phyloP scores from a whole-genome alignment of 2,113 vertebrate species.

The Xiphophorus couchianus region DNA sequence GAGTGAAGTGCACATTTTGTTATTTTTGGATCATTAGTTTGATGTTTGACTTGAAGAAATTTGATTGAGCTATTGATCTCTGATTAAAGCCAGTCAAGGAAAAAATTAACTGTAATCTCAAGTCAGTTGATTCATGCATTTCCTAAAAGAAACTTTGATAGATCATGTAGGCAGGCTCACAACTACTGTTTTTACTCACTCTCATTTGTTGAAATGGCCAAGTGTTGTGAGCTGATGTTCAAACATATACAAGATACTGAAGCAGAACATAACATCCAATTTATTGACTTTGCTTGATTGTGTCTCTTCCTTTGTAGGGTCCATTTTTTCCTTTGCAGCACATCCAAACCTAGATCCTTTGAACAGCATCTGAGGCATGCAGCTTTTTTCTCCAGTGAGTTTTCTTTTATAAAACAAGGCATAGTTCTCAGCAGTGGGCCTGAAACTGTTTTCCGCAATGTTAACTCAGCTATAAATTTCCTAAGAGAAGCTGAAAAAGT shows the following conservation, averaged over 20 bases:
- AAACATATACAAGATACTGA: background rate
- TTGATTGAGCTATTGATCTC: no score
- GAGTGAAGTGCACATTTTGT: no score
- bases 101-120: no score
- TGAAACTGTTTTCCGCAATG: slow-evolving; percentile 32
- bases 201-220: slow-evolving; percentile 13
- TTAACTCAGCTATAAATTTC: slow-evolving; percentile 46
- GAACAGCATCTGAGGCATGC: slow-evolving; percentile 8
- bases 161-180: no score
- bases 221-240: slow-evolving; percentile 27
- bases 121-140: no score
- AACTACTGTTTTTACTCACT: background rate
- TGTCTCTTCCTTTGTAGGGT: background rate
- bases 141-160: no score
- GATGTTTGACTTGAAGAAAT: no score
- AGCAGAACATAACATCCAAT: background rate
- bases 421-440: slow-evolving; percentile 24
- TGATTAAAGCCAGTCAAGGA: no score
- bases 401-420: slow-evolving; percentile 37
- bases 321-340: background rate
- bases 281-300: background rate
- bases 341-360: slow-evolving; percentile 14
- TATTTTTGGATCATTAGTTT: no score
- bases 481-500: slow-evolving; percentile 6
- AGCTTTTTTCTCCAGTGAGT: slow-evolving; percentile 35